Percentiles rank a stretch among this genome's conserved stretches.
phyloP scores from a whole-genome alignment of 2,113 vertebrate genomes.

The Pycnonotus jocosus region DNA sequence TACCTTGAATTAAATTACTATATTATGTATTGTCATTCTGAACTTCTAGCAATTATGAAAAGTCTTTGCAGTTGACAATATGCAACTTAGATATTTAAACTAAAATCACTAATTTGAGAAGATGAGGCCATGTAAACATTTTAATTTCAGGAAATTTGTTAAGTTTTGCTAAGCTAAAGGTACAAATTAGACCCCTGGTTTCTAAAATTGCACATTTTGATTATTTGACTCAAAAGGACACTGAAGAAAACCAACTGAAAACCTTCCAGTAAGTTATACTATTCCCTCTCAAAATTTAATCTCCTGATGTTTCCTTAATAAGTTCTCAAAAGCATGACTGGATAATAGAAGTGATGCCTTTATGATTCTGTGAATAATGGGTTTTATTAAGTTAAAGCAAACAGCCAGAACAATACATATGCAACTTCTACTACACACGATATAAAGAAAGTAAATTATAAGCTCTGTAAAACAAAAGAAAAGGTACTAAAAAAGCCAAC shows the following conservation, averaged over 20 bases:
- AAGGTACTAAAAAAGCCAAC: conserved; percentile 65
- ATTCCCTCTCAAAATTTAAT: background rate
- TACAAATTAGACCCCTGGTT: background rate
- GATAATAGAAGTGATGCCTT: conserved; percentile 67
- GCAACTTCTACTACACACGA: conserved; percentile 78
- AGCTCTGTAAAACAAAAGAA: conserved; percentile 68
- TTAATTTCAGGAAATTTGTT: background rate
- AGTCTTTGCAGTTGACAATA: background rate
- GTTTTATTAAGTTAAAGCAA: conserved; percentile 82
- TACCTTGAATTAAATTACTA: background rate
- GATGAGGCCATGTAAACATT: background rate
- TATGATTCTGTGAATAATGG: conserved; percentile 73
- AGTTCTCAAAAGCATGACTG: conserved; percentile 37
- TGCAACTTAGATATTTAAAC: background rate
- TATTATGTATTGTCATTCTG: background rate
- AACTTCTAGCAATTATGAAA: background rate
- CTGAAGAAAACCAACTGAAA: background rate
- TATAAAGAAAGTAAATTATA: conserved; percentile 77
- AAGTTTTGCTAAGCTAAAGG: background rate
- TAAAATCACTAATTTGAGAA: background rate
- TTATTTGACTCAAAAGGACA: background rate
- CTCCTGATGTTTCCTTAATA: background rate
- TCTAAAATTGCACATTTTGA: background rate
- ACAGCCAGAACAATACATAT: conserved; percentile 80
- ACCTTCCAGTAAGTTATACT: background rate